Percentiles rank a stretch among this genome's conserved stretches.
phyloP scores from a whole-genome alignment of 1,140 invertebrate species.

The Globodera rostochiensis region DNA sequence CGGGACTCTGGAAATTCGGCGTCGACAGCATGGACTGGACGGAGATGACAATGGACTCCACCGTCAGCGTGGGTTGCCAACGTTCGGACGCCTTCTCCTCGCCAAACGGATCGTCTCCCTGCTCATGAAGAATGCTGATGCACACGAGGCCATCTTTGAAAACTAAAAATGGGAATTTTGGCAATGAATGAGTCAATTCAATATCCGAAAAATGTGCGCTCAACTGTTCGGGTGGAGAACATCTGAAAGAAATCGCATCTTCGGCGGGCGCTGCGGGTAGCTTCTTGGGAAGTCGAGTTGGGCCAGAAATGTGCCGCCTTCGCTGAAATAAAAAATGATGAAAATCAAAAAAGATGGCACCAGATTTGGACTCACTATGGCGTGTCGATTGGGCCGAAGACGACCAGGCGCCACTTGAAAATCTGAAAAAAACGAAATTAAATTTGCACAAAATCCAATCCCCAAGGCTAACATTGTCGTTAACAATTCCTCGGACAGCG shows the following conservation, averaged over 20 bases:
- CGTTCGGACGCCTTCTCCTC: conserved; percentile 7
- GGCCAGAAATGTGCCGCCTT: background rate
- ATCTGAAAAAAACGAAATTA: background rate
- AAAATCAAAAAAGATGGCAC: background rate
- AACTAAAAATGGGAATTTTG: background rate
- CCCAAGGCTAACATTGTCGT: background rate
- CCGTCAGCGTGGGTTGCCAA: conserved; percentile 9
- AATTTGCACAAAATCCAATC: background rate
- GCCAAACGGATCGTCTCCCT: background rate
- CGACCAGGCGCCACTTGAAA: background rate
- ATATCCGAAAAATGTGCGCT: background rate
- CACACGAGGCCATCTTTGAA: conserved; percentile 6
- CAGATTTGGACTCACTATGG: background rate
- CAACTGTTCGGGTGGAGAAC: background rate
- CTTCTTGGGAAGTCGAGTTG: background rate
- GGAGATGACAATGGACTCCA: conserved; percentile 13
- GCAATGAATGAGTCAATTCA: background rate
- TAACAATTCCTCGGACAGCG: background rate
- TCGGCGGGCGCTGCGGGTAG: background rate
- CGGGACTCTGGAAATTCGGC: conserved; percentile 11
- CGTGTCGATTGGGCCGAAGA: background rate
- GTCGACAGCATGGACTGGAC: conserved; percentile 15
- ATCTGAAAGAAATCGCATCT: background rate
- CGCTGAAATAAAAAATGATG: background rate
- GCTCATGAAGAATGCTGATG: conserved; percentile 19